Percentiles rank a stretch among this genome's conserved stretches.
Evolutionary conservation across 2,888 invertebrate genomes (phyloP).

Genomic region (Dyspetes luteomarginatus): DNA sequence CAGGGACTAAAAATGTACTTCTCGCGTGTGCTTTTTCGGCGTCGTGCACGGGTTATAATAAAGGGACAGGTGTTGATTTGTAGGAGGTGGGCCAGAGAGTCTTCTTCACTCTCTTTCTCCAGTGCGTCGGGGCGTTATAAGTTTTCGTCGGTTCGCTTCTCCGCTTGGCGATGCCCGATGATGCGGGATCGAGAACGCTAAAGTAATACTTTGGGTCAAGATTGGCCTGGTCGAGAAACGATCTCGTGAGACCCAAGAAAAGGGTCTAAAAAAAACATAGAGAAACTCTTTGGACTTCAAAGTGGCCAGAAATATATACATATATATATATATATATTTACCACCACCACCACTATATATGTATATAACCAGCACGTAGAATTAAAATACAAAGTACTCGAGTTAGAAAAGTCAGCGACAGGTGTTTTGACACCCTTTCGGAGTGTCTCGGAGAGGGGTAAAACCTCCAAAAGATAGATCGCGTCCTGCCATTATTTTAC

Average conservation of each 20-base stretch:
- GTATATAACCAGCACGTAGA: neutral
- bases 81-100: slow-evolving; percentile 65
- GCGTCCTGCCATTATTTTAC: slow-evolving; percentile 17
- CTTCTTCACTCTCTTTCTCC: slow-evolving; percentile 23
- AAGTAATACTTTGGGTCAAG: neutral
- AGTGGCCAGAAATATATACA: too few relatives aligned
- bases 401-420: slow-evolving; percentile 29
- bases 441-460: slow-evolving; percentile 11
- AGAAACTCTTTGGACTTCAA: neutral
- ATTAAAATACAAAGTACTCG: slow-evolving; percentile 1
- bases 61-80: slow-evolving; percentile 71
- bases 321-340: too few relatives aligned
- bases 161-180: slow-evolving; percentile 25
- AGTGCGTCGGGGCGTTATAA: slow-evolving; percentile 64
- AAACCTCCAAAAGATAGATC: slow-evolving; percentile 22
- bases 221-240: neutral
- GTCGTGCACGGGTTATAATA: slow-evolving; percentile 59
- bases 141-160: slow-evolving; percentile 60
- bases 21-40: neutral
- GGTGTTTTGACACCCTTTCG: slow-evolving; percentile 50
- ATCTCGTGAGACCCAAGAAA: slow-evolving; percentile 10
- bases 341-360: too few relatives aligned
- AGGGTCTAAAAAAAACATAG: slow-evolving; percentile 14
- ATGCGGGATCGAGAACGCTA: slow-evolving; percentile 16
- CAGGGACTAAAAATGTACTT: neutral